These are phyloP conservation scores for Drosophila pseudoobscura DNA, from an alignment of 1,140 invertebrate species.

Conservation along the genomic window DNA sequence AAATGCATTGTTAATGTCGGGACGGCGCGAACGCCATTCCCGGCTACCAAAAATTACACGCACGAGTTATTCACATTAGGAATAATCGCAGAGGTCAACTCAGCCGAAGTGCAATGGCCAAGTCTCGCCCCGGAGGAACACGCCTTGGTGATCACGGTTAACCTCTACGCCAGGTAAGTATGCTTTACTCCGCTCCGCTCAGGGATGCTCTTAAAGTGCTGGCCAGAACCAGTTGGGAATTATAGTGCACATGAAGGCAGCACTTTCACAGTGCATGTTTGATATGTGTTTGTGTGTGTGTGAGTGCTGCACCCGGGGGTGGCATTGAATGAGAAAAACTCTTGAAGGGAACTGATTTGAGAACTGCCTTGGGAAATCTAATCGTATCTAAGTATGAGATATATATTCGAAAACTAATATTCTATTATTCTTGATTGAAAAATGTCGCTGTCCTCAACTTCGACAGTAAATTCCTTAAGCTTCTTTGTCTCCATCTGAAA, in stretches of 20 bases:
- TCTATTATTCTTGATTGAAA: too few relatives aligned
- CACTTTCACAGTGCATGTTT: background rate
- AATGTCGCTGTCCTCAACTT: too few relatives aligned
- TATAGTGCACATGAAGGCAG: background rate
- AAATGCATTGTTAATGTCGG: conserved; percentile 60
- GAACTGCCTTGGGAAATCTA: too few relatives aligned
- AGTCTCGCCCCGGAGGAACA: conserved; percentile 85
- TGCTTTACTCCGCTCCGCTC: conserved; percentile 63
- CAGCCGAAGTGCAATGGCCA: too few relatives aligned
- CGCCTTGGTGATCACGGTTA: conserved; percentile 87
- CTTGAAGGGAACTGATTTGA: too few relatives aligned
- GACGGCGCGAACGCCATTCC: conserved; percentile 82
- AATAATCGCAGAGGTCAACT: too few relatives aligned
- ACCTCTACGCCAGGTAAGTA: conserved; percentile 86
- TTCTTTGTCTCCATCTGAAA: too few relatives aligned
- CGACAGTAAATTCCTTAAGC: too few relatives aligned
- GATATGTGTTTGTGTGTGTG: background rate
- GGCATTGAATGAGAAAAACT: too few relatives aligned
- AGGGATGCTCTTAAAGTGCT: background rate
- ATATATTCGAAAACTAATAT: too few relatives aligned
- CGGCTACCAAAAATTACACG: conserved; percentile 82
- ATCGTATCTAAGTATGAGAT: too few relatives aligned
- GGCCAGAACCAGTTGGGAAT: conserved; percentile 60
- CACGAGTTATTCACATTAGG: conserved; percentile 82
- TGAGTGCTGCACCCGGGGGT: background rate